Percentiles rank a stretch among this genome's conserved stretches.
phyloP scores from a whole-genome alignment of 2,797 vertebrate genomes.

The Tiaroga cobitis region DNA sequence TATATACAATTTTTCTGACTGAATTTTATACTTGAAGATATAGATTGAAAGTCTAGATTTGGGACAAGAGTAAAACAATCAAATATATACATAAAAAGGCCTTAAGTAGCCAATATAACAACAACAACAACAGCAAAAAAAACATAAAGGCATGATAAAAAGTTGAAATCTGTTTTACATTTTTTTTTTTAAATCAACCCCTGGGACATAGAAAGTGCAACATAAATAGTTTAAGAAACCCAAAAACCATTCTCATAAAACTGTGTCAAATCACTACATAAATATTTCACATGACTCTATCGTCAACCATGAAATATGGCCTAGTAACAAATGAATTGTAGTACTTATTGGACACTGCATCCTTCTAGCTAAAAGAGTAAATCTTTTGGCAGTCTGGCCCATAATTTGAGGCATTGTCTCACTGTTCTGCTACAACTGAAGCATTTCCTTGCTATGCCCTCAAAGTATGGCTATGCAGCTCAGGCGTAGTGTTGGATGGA shows the following conservation, averaged over 20 bases:
- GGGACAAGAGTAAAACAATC: neutral
- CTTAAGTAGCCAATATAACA: neutral
- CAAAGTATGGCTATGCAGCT: neutral
- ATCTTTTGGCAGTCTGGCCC: neutral
- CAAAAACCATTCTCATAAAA: neutral
- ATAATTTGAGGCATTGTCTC: constrained; percentile 15
- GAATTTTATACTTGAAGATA: neutral
- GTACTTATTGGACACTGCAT: neutral
- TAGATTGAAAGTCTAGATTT: neutral
- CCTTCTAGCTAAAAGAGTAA: neutral
- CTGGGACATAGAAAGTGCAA: neutral
- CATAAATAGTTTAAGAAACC: neutral
- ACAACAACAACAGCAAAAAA: neutral
- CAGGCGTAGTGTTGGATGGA: neutral
- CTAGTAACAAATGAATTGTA: neutral
- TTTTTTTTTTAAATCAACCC: too few relatives aligned
- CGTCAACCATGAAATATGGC: neutral
- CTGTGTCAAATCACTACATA: neutral
- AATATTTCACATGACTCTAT: neutral
- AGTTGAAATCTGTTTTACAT: neutral
- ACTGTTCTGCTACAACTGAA: neutral
- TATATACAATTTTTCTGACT: neutral
- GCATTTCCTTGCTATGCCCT: constrained; percentile 10
- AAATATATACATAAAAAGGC: neutral
- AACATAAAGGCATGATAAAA: neutral